A percentile compares a stretch with the other conserved stretches of the same genome.
Conservation (phyloP, 2,888 invertebrate species). For the Drosophila lacicola region DNA sequence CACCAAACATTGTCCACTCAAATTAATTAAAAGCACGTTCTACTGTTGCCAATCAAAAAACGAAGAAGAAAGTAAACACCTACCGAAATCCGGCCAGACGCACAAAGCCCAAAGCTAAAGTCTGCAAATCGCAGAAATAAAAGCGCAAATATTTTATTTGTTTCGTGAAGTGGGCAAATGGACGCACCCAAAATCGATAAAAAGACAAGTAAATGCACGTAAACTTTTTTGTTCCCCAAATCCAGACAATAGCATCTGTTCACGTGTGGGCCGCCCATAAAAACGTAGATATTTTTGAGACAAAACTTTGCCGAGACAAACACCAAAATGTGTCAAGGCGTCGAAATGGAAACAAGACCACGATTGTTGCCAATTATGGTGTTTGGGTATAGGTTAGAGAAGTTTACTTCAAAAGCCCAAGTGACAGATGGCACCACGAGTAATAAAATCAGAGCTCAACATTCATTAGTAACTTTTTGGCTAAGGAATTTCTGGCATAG, state of each 20-base stretch:
- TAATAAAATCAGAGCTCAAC: conserved; percentile 37
- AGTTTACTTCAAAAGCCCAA: conserved; percentile 19
- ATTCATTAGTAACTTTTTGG: conserved; percentile 46
- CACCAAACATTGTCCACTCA: conserved; percentile 17
- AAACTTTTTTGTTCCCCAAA: conserved; percentile 35
- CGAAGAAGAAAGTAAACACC: conserved; percentile 23
- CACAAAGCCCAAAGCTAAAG: conserved; percentile 16
- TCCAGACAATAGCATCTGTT: conserved; percentile 7
- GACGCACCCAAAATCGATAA: conserved; percentile 56
- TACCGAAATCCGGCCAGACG: conserved; percentile 23
- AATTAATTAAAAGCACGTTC: conserved; percentile 61
- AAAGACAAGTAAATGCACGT: conserved; percentile 32
- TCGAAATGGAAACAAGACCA: conserved; percentile 9
- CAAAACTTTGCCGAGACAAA: conserved; percentile 57
- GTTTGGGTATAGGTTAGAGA: conserved; percentile 1
- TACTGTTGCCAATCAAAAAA: conserved; percentile 40
- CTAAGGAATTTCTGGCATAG: background rate
- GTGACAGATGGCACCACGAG: conserved; percentile 47
- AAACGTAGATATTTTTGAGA: conserved; percentile 24
- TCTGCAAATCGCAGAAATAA: conserved; percentile 47
- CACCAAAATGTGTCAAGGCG: conserved; percentile 34
- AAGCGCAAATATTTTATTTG: conserved; percentile 49
- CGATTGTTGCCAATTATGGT: conserved; percentile 28
- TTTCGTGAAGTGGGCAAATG: background rate
- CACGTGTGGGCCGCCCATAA: conserved; percentile 25